phyloP scores from a whole-genome alignment of 2,888 invertebrate genomes.

The Harpalus rubripes region DNA sequence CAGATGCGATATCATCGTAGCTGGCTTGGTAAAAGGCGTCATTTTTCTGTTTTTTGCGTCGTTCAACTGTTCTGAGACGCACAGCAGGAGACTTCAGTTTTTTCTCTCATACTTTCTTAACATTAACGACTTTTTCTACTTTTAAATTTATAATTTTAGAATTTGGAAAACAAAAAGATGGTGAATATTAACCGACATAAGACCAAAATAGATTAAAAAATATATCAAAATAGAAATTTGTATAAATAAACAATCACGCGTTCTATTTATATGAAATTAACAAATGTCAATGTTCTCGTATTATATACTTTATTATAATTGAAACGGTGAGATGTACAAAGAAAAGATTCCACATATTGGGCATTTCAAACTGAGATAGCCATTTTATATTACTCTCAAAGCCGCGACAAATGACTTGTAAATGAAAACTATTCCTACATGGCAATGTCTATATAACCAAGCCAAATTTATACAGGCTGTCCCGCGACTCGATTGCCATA shows the following conservation, averaged over 20 bases:
- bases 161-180: conserved; percentile 10
- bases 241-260: neutral
- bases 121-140: conserved; percentile 48
- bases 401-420: too few relatives aligned
- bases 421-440: too few relatives aligned
- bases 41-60: conserved; percentile 47
- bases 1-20: conserved; percentile 38
- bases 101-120: conserved; percentile 34
- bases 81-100: conserved; percentile 28
- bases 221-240: neutral
- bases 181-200: neutral
- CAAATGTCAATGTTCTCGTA: neutral
- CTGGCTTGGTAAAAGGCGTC: conserved; percentile 1
- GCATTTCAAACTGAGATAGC: too few relatives aligned
- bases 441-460: too few relatives aligned
- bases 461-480: too few relatives aligned
- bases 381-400: too few relatives aligned
- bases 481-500: too few relatives aligned
- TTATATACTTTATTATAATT: too few relatives aligned
- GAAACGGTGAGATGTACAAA: too few relatives aligned
- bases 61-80: conserved; percentile 37
- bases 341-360: too few relatives aligned
- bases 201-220: neutral
- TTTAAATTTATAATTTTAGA: conserved; percentile 45
- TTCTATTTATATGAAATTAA: neutral